phyloP scores from a whole-genome alignment of 2,888 invertebrate species.

The Rhopalosiphum nymphaeae region DNA sequence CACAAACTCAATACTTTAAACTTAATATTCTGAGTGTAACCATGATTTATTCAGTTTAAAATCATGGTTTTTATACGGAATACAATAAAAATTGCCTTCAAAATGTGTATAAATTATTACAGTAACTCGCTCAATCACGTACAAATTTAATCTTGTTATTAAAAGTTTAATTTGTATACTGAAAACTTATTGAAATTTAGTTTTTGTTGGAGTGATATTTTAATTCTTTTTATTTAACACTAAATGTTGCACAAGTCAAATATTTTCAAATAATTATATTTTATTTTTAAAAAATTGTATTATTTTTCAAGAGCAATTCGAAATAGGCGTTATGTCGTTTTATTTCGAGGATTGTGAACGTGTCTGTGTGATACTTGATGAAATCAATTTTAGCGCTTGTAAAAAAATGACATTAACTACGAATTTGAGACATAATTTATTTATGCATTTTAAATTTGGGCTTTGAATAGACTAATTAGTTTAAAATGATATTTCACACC shows the following conservation, averaged over 20 bases:
- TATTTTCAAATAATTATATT: not conserved
- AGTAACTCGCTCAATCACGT: not conserved
- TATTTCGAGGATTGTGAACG: not conserved
- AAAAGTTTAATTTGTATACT: not conserved
- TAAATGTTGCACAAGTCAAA: not conserved
- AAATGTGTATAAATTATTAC: not conserved
- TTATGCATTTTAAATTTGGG: not conserved
- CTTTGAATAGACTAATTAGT: not conserved
- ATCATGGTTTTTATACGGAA: not conserved
- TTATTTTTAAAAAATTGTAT: not conserved
- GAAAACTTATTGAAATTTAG: not conserved
- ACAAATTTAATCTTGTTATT: not conserved
- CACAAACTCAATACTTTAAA: not conserved
- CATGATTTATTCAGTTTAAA: not conserved
- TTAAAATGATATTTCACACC: not conserved
- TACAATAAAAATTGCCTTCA: not conserved
- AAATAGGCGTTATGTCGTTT: not conserved
- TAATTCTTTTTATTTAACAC: not conserved
- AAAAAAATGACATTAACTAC: not conserved
- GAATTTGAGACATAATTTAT: not conserved
- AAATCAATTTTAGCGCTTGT: not conserved
- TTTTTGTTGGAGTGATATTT: not conserved
- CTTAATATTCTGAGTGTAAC: not conserved
- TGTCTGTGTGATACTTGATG: not conserved
- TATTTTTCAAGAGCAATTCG: not conserved